These are phyloP conservation scores for Temnopleurus reevesii DNA, from an alignment of 53 echinoderm and acorn worm genomes.

Conservation along the genomic window DNA sequence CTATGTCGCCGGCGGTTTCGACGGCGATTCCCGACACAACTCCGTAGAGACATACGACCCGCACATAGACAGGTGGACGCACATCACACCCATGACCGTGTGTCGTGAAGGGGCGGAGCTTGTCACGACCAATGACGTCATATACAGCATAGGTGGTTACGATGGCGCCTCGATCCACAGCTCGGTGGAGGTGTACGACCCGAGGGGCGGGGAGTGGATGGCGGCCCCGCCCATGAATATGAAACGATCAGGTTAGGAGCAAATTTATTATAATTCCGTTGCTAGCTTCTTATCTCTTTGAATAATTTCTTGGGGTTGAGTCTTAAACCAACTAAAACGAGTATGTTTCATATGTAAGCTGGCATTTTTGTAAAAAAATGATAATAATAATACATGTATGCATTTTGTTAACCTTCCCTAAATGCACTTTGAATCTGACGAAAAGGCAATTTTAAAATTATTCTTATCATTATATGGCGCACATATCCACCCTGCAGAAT, in stretches of 20 bases:
- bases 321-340: too few species aligned
- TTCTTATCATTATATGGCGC: too few species aligned
- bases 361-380: too few species aligned
- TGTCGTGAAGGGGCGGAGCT: slow-evolving; percentile 80
- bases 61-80: slow-evolving; percentile 76
- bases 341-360: too few species aligned
- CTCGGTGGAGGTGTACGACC: slow-evolving; percentile 75
- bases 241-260: slow-evolving; percentile 73
- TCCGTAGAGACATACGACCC: slow-evolving; percentile 80
- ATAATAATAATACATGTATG: too few species aligned
- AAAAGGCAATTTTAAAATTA: too few species aligned
- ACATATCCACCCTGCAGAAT: too few species aligned
- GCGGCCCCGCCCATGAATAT: slow-evolving; percentile 69
- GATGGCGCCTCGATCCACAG: slow-evolving; percentile 69
- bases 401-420: too few species aligned
- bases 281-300: too few species aligned
- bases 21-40: slow-evolving; percentile 67
- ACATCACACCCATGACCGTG: slow-evolving; percentile 66
- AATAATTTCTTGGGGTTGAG: too few species aligned
- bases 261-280: too few species aligned
- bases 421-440: too few species aligned
- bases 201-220: slow-evolving; percentile 70
- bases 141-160: slow-evolving; percentile 77
- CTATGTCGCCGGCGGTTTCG: slow-evolving; percentile 80
- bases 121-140: slow-evolving; percentile 61